phyloP scores from a whole-genome alignment of 2,797 vertebrate genomes.

The Odontamblyopus lacepedii region DNA sequence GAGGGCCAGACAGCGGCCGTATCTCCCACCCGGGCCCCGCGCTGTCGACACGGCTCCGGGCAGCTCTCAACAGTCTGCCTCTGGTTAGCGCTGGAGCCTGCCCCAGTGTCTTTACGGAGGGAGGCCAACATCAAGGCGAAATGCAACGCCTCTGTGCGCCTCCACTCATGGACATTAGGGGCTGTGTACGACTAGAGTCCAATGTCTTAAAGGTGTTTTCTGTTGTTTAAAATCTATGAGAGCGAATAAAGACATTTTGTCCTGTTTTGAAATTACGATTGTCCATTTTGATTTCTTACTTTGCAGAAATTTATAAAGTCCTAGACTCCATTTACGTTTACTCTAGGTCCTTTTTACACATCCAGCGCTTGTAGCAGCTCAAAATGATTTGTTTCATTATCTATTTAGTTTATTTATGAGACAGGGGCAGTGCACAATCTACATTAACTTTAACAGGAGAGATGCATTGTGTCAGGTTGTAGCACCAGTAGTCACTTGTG shows the following conservation, averaged over 20 bases:
- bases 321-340: too few relatives aligned
- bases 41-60: slow-evolving; percentile 72
- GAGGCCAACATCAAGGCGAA: slow-evolving; percentile 67
- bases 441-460: too few relatives aligned
- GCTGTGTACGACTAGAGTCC: background rate
- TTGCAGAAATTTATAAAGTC: background rate
- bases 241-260: background rate
- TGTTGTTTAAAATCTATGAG: background rate
- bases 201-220: background rate
- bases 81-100: slow-evolving; percentile 66
- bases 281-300: too few relatives aligned
- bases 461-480: too few relatives aligned
- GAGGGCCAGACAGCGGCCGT: slow-evolving; percentile 68
- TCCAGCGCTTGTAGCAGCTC: too few relatives aligned
- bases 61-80: slow-evolving; percentile 69
- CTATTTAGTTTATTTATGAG: too few relatives aligned
- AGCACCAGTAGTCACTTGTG: too few relatives aligned
- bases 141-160: slow-evolving; percentile 43
- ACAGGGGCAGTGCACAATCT: too few relatives aligned
- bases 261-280: too few relatives aligned
- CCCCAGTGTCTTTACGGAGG: slow-evolving; percentile 60
- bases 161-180: background rate
- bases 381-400: too few relatives aligned
- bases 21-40: slow-evolving; percentile 60
- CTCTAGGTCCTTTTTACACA: too few relatives aligned